Percentiles rank a stretch among this genome's conserved stretches.
phyloP scores from a whole-genome alignment of 2,888 invertebrate genomes.

The Corbicula japonica region DNA sequence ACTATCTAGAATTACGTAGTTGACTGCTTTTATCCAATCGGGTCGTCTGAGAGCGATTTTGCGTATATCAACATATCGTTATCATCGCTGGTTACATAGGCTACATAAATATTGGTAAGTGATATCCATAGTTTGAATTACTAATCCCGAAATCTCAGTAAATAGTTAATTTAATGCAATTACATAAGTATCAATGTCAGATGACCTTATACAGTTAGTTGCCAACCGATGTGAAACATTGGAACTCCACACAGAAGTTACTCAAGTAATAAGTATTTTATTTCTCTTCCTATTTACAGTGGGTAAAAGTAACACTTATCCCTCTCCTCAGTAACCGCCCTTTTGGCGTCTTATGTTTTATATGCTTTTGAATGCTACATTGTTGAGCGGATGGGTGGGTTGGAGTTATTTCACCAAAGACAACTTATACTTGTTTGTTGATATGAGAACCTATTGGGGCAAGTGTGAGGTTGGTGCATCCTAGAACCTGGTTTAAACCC shows the following conservation, averaged over 20 bases:
- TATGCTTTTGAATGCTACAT: background rate
- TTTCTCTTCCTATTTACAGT: background rate
- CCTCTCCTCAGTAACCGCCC: too few relatives aligned
- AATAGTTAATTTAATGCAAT: constrained; percentile 39
- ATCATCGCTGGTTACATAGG: constrained; percentile 14
- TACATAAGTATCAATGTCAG: constrained; percentile 35
- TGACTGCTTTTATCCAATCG: constrained; percentile 14
- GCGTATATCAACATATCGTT: constrained; percentile 25
- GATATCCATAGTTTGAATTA: constrained; percentile 12
- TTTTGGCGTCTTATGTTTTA: too few relatives aligned
- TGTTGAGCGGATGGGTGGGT: background rate
- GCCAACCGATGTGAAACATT: constrained; percentile 12
- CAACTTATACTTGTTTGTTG: too few relatives aligned
- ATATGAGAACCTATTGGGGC: too few relatives aligned
- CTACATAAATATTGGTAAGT: constrained; percentile 28
- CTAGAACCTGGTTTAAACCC: too few relatives aligned
- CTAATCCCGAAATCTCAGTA: constrained; percentile 29
- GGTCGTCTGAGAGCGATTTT: constrained; percentile 27
- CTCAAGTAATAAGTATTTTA: background rate
- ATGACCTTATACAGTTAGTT: background rate
- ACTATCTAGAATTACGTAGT: constrained; percentile 14
- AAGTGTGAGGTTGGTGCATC: too few relatives aligned
- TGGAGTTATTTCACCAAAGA: too few relatives aligned
- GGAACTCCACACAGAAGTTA: background rate
- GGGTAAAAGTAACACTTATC: too few relatives aligned